Evolutionary conservation across 2,113 vertebrate genomes (phyloP).

Genomic region (Nothoprocta perdicaria): DNA sequence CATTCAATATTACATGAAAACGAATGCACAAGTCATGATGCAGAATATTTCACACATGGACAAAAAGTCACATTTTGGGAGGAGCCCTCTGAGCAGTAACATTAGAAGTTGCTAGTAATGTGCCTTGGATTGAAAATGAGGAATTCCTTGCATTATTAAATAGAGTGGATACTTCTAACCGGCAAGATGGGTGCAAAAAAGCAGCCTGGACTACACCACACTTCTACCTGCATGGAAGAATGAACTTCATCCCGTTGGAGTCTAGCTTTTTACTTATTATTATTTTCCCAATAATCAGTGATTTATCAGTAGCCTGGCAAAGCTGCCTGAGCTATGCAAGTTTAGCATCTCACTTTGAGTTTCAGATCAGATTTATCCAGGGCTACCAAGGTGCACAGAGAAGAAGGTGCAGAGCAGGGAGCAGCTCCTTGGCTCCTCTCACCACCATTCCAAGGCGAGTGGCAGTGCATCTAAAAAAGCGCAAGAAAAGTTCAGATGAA

Average conservation of each 20-base stretch:
- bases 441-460: not conserved
- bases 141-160: conserved; percentile 16
- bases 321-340: not conserved
- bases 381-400: not conserved
- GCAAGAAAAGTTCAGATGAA: not conserved
- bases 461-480: not conserved
- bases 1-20: conserved; percentile 41
- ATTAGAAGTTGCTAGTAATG: not conserved
- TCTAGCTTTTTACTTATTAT: not conserved
- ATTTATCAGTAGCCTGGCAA: not conserved
- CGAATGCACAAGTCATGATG: not conserved
- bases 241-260: not conserved
- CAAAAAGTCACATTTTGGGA: not conserved
- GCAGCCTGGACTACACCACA: not conserved
- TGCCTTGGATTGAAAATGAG: conserved; percentile 6
- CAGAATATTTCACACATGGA: not conserved
- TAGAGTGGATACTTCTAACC: not conserved
- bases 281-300: not conserved
- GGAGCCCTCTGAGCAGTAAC: not conserved
- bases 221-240: not conserved
- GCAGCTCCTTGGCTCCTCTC: not conserved
- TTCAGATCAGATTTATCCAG: not conserved
- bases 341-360: not conserved
- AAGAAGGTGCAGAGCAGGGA: not conserved
- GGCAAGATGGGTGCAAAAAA: not conserved